Percentiles rank a stretch among this genome's conserved stretches.
These are phyloP conservation scores for Aselliscus stoliczkanus DNA, from an alignment of 2,797 vertebrate genomes.

Conservation along the genomic window DNA sequence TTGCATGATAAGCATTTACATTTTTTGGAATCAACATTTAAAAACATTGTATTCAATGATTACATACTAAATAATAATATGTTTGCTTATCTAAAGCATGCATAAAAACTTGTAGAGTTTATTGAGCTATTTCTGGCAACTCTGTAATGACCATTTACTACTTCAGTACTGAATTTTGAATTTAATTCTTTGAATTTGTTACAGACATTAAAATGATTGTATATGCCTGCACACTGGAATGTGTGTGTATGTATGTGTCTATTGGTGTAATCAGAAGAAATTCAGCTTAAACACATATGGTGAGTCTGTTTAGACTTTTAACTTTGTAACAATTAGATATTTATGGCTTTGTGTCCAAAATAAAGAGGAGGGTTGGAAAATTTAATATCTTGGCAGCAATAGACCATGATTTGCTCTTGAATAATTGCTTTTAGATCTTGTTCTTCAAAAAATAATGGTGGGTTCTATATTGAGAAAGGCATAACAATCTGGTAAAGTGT, in stretches of 20 bases:
- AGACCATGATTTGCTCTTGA: background rate
- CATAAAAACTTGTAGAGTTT: background rate
- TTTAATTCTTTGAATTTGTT: background rate
- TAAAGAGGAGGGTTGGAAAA: background rate
- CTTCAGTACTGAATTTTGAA: constrained; percentile 7
- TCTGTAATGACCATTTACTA: background rate
- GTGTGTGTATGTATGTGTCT: background rate
- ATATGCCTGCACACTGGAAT: background rate
- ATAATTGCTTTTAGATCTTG: background rate
- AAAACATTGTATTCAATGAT: constrained; percentile 38
- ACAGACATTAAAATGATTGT: background rate
- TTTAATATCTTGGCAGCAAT: background rate
- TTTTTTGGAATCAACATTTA: constrained; percentile 39
- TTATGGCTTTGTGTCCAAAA: background rate
- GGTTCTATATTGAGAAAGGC: background rate
- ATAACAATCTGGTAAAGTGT: background rate
- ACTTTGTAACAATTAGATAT: background rate
- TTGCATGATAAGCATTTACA: constrained; percentile 21
- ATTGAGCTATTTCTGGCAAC: background rate
- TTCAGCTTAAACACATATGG: background rate
- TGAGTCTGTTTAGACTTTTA: background rate
- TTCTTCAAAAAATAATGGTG: background rate
- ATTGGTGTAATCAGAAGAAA: constrained; percentile 30
- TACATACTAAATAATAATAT: constrained; percentile 4
- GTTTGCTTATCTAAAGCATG: constrained; percentile 40